Conservation (phyloP, 2,888 invertebrate species). For the Nemurella pictetii region DNA sequence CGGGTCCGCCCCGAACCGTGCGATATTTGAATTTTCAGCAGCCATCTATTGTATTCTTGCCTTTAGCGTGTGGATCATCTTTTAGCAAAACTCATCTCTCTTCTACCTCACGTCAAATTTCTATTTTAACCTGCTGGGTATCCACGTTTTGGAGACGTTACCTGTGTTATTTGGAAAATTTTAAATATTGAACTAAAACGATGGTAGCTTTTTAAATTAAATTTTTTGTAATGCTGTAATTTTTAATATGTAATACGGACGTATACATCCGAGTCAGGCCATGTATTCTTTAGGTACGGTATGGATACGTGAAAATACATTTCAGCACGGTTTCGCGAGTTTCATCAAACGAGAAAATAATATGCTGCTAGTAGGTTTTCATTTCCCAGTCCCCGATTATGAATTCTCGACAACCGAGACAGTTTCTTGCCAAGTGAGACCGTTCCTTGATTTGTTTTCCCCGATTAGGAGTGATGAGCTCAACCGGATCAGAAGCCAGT, state of each 20-base stretch:
- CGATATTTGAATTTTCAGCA: constrained; percentile 29
- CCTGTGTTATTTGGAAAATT: background rate
- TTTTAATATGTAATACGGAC: background rate
- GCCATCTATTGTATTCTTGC: constrained; percentile 20
- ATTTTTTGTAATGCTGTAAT: background rate
- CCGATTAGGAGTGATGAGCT: too few species aligned
- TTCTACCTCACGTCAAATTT: background rate
- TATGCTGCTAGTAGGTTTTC: too few species aligned
- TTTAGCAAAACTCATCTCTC: constrained; percentile 7
- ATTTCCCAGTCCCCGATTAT: too few species aligned
- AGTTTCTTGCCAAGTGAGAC: too few species aligned
- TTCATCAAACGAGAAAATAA: too few species aligned
- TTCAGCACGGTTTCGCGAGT: too few species aligned
- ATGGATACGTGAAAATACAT: too few species aligned
- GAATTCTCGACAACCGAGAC: too few species aligned
- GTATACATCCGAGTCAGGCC: background rate
- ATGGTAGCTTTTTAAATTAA: background rate
- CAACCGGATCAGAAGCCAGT: too few species aligned
- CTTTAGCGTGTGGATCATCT: constrained; percentile 18
- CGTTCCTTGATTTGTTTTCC: too few species aligned
- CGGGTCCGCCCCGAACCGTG: background rate
- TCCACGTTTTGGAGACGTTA: background rate
- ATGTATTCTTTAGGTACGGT: background rate
- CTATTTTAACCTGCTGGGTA: background rate
- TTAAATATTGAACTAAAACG: background rate